Base-by-base conservation (phyloP, 1,140 invertebrate species). In the Phenacoccus solenopsis region DNA sequence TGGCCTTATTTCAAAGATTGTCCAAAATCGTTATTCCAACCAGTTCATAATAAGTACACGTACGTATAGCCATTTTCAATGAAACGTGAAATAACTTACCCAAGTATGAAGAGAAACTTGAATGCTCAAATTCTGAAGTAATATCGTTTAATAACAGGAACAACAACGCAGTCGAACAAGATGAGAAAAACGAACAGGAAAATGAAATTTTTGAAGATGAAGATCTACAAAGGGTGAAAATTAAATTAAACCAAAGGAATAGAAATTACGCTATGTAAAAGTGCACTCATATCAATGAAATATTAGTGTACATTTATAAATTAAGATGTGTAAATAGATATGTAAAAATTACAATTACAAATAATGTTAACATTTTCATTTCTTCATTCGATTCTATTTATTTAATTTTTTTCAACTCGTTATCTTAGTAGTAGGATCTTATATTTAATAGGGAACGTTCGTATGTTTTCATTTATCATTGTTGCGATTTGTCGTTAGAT, bases 1-100 rank as follows among this genome's bases (percentile, higher is more conserved):
- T 91, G 88, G 85, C 88, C 88, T 1, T 92, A 91, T 74, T 88
- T 87, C 78, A 87, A 89, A 76, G 83, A 86, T 22, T 92, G 90
- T 75, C 87, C 89, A n/a, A 90, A 90, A 77, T 90, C 89, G 28
- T 81, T 92, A 21, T 73, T 73, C 38, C 59, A 64, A 64, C 59
- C 59, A 16, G 25, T 64, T 64, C 59, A 64, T 24, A 64, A 64
- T 24, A 64, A 64, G 16, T 64, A 64, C 59, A 64, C 13, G 59
- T 64, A 10, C 4, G 59, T 64, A 64, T 5, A 16, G 32, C 32
- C 32, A 10, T 38, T n/a, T 38, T 38, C 32, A 38, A 38, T 38
- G n/a, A 59, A 10, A 59, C 21, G 4, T 59, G 20, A 16, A 20
- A 20, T 20, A 59, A 59, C 21, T 59, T 59, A 9, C 20, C 20